Evolutionary conservation across 1,140 invertebrate species (phyloP), one percentile per base, ranked within the genome.

Genomic region (Drosophila pandora): DNA sequence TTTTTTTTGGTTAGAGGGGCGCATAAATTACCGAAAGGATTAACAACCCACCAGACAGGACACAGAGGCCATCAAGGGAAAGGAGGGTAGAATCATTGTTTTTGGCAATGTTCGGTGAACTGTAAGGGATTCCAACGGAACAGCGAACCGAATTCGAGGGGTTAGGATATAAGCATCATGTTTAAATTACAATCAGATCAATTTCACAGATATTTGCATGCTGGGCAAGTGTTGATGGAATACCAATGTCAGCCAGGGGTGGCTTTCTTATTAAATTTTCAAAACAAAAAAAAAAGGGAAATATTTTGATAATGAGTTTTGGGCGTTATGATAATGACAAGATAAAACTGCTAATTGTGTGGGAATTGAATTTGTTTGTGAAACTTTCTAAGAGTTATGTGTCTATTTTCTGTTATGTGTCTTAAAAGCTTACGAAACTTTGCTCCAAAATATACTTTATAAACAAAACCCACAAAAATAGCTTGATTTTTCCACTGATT

Each of bases 181-280:
- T 75, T 82, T 47, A 87, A 87, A 87, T 87, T 87, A 87, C 85
- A 88, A 87, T 87, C 65, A 87, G 82, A 87, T 87, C 82, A 87
- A 87, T 87, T 87, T 78, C 83, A 87, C 78, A 82, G 82, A 87
- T 87, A 88, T 82, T 81, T 87, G 78, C 83, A 87, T 82, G 63
- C 56, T 79, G 63, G 52, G 59, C 76, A 84, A 83, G 80, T 84
- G 80, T 84, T 65, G 80, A 80, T 71, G 37, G 53, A 12, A 50
- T 78, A 60, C 49, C 25, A 47, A 17, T 34, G 39, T 34, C 25
- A 45, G 41, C 30, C 47, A 74, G 67, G 79, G 80, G 76, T 81
- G 64, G 82, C 63, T 81, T 63, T 71, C 23, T 48, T 41, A 69
- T 49, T 69, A 21, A 39, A 69, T 69, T 68, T 69, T 57, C 6